Evolutionary conservation across 2,113 vertebrate genomes (phyloP), one percentile per base, ranked within the genome.

Genomic region (Sylvietta virens): DNA sequence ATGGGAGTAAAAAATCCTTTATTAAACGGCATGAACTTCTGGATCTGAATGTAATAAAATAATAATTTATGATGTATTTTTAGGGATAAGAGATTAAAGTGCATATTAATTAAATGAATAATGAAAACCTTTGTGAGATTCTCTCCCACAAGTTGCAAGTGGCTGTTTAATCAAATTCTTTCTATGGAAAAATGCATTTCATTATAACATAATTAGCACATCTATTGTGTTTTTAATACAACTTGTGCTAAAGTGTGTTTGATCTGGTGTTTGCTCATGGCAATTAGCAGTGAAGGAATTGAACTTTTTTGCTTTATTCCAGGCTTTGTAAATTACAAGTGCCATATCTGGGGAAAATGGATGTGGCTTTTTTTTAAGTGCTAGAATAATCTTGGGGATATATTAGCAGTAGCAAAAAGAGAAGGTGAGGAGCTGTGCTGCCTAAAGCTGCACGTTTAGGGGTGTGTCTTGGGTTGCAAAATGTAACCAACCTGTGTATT

Each of bases 121-220:
- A 95, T 90, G 79, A 93, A 97, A 95, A 86, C 50, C 79, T 90
- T 83, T 83, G 62, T 94, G 84, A 93, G 42, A 82, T 48, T 83
- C 70, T 81, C 47, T 88, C 70, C 90, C 89, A 70, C 67, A 90
- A 93, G 85, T 94, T 81, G 66, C 67, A 61, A 91, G 76, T 77
- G 85, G 84, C 92, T 95, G 74, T 92, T 95, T 92, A 94, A 94
- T 96, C 87, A 93, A 92, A 62, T 85, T 77, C 40, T 82, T 95
- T 94, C 78, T 77, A 44, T 73, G 87, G 64, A 96, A 90, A 94
- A 90, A 88, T 88, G 85, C 81, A 90, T 96, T 95, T 94, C 58
- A 96, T 96, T 95, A 73, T 90, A 93, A 82, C 62, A 73, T 92
- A 96, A 95, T 95, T 92, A 96, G 79, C 84, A 94, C 79, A 87